A percentile compares a stretch with the other conserved stretches of the same genome.
Conservation (phyloP, 2,113 vertebrate genomes). For the Ploceus nigricollis region DNA sequence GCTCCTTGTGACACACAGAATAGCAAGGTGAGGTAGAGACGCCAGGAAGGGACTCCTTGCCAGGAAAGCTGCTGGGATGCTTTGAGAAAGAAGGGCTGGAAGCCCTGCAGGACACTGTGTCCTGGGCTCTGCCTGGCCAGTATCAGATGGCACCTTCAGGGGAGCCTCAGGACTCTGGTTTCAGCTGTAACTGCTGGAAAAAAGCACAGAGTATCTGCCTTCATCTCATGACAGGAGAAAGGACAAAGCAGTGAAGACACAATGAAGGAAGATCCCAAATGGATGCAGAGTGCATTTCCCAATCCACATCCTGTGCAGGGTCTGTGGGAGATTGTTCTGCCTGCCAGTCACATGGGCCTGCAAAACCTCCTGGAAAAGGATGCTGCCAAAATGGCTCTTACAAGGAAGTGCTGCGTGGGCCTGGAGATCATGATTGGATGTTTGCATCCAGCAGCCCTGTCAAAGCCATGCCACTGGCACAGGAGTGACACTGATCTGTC, state of each 20-base stretch:
- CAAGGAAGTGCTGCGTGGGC: neutral
- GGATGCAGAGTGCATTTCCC: neutral
- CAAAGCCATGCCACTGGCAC: neutral
- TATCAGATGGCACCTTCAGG: neutral
- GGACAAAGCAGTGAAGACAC: neutral
- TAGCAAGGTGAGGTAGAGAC: neutral
- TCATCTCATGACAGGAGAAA: neutral
- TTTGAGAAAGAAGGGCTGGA: neutral
- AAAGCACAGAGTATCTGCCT: neutral
- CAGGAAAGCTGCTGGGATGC: neutral
- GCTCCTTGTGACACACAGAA: neutral
- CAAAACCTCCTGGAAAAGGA: neutral
- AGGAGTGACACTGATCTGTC: rapidly evolving
- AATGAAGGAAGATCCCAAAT: neutral
- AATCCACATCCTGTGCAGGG: neutral
- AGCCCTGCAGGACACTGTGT: neutral
- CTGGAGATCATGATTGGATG: neutral
- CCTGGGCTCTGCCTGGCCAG: neutral
- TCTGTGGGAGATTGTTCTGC: neutral
- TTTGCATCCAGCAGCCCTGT: neutral
- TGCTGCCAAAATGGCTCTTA: neutral
- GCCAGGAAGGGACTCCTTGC: neutral
- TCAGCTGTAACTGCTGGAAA: neutral
- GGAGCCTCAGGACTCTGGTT: neutral
- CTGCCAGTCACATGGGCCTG: neutral